Evolutionary conservation across 2,888 invertebrate species (phyloP).

Genomic region (Ceramica pisi): DNA sequence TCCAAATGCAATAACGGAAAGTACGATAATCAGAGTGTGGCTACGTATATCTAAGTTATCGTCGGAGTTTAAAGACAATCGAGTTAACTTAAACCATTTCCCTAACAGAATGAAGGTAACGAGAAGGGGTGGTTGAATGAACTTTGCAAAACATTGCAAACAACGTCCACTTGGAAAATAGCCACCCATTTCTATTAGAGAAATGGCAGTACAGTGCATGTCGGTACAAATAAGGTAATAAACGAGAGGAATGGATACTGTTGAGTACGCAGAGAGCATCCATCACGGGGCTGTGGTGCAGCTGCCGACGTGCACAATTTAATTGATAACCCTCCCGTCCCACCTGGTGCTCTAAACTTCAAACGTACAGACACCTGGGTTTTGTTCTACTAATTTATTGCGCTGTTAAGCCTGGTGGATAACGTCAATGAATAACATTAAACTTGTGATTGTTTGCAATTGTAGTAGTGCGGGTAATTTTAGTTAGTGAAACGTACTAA

Average conservation of each 20-base stretch:
- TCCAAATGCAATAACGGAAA: slow-evolving; percentile 52
- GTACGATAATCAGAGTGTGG: slow-evolving; percentile 51
- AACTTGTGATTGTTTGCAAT: slow-evolving; percentile 25
- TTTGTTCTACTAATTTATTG: slow-evolving; percentile 60
- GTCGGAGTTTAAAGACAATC: slow-evolving; percentile 61
- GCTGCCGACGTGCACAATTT: slow-evolving; percentile 67
- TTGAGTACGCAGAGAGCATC: slow-evolving; percentile 69
- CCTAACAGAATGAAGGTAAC: slow-evolving; percentile 54
- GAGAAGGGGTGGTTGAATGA: slow-evolving; percentile 53
- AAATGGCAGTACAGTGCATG: slow-evolving; percentile 56
- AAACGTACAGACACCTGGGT: slow-evolving; percentile 60
- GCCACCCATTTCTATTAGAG: slow-evolving; percentile 56
- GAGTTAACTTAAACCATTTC: slow-evolving; percentile 61
- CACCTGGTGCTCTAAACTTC: slow-evolving; percentile 54
- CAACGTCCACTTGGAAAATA: slow-evolving; percentile 59
- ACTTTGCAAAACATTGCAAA: slow-evolving; percentile 54
- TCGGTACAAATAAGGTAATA: slow-evolving; percentile 72
- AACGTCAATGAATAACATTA: slow-evolving; percentile 50
- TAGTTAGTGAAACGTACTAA: slow-evolving; percentile 3
- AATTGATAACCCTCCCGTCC: slow-evolving; percentile 69
- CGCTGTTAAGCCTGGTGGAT: slow-evolving; percentile 43
- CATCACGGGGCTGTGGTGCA: slow-evolving; percentile 66
- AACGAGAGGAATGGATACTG: slow-evolving; percentile 72
- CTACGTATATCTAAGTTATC: slow-evolving; percentile 53
- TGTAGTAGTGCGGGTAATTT: slow-evolving; percentile 13